Evolutionary conservation across 2,888 invertebrate genomes (phyloP).

Genomic region (Mimumesa dahlbomi): DNA sequence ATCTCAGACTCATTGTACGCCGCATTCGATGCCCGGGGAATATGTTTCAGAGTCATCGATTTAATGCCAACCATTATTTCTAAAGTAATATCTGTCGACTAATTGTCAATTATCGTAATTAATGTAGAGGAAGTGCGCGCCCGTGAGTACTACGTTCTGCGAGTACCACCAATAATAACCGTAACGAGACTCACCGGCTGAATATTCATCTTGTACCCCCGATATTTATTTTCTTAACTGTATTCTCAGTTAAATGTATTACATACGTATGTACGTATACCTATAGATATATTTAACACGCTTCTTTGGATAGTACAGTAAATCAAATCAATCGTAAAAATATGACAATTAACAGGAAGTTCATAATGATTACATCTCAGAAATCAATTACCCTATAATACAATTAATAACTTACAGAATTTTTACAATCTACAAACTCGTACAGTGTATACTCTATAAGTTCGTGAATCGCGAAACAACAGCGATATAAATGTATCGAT

Average conservation of each 20-base stretch:
- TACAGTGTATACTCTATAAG: too few relatives aligned
- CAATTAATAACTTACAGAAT: too few relatives aligned
- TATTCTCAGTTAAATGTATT: conserved; percentile 19
- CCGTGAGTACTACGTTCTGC: conserved; percentile 13
- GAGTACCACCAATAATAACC: conserved; percentile 12
- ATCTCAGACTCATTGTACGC: neutral
- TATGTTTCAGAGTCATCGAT: conserved; percentile 2
- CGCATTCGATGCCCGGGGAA: neutral
- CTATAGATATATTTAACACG: too few relatives aligned
- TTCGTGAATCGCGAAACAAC: too few relatives aligned
- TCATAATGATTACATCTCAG: too few relatives aligned
- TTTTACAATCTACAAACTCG: too few relatives aligned
- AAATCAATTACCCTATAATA: too few relatives aligned
- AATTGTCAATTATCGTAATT: conserved; percentile 49
- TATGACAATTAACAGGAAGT: too few relatives aligned
- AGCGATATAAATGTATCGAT: too few relatives aligned
- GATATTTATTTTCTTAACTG: conserved; percentile 36
- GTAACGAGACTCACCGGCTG: conserved; percentile 31
- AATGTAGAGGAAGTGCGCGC: conserved; percentile 18
- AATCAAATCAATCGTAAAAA: too few relatives aligned
- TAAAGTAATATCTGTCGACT: conserved; percentile 25
- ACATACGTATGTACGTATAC: neutral
- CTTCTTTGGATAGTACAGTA: too few relatives aligned
- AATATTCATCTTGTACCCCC: conserved; percentile 47
- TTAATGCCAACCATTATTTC: conserved; percentile 22